Evolutionary conservation across 1,140 invertebrate species (phyloP).

Genomic region (Rhopalosiphum maidis): DNA sequence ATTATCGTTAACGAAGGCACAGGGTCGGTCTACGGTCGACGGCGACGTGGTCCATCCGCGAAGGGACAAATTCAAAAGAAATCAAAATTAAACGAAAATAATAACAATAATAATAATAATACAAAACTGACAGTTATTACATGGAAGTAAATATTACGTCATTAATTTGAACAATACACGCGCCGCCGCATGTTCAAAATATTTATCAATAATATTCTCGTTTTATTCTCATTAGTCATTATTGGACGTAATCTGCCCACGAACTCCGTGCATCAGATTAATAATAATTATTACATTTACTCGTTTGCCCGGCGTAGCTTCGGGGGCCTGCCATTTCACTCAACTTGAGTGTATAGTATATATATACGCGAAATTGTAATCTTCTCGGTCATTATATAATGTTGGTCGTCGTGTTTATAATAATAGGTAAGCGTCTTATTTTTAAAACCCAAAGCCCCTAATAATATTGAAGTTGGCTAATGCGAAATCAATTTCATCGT

Average conservation of each 20-base stretch:
- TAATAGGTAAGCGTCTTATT: background rate
- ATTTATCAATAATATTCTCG: background rate
- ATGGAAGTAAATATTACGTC: background rate
- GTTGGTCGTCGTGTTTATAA: background rate
- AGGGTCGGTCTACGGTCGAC: background rate
- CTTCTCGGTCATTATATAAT: background rate
- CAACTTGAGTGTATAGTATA: background rate
- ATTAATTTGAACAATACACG: background rate
- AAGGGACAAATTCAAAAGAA: background rate
- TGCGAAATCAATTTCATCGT: background rate
- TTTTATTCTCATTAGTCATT: background rate
- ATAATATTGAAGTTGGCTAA: background rate
- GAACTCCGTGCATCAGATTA: conserved; percentile 13
- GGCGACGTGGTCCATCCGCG: background rate
- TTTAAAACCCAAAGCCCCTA: background rate
- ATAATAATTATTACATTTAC: background rate
- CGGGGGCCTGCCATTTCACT: background rate
- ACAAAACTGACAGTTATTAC: background rate
- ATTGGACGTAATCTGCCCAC: conserved; percentile 4
- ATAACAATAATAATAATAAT: background rate
- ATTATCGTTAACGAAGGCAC: background rate
- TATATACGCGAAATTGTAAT: background rate
- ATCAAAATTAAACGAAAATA: background rate
- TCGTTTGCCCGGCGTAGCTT: background rate
- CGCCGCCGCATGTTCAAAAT: background rate